Evolutionary conservation across 1,140 invertebrate genomes (phyloP).

Genomic region (Cephus cinctus): DNA sequence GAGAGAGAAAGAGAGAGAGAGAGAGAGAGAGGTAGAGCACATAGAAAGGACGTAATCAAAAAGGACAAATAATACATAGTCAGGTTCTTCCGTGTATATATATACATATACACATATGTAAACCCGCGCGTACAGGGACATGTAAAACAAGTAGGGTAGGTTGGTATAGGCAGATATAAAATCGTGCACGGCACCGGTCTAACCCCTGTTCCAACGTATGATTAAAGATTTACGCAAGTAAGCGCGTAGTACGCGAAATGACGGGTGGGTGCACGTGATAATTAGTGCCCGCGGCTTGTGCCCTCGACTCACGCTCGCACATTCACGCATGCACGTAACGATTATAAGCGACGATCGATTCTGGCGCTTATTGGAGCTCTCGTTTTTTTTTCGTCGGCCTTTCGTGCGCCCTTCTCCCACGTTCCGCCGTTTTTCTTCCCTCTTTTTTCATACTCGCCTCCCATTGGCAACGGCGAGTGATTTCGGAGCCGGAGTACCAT

Average conservation of each 20-base stretch:
- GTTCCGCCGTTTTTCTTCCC: conserved; percentile 11
- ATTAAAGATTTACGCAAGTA: background rate
- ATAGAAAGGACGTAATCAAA: no score
- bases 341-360: background rate
- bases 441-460: background rate
- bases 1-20: no score
- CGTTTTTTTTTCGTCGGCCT: background rate
- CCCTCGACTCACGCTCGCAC: no score
- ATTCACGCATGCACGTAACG: no score
- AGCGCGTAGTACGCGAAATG: background rate
- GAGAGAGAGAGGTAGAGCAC: no score
- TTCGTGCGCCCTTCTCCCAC: conserved; percentile 14
- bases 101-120: background rate
- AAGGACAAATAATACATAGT: no score
- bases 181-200: background rate
- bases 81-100: background rate
- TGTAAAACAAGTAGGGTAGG: background rate
- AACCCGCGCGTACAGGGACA: background rate
- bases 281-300: background rate
- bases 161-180: background rate
- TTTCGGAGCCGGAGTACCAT: no score
- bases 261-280: background rate
- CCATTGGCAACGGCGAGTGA: no score
- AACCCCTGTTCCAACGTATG: background rate
- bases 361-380: background rate